Base-by-base conservation (phyloP, 1,140 invertebrate genomes). In the Wasmannia auropunctata region DNA sequence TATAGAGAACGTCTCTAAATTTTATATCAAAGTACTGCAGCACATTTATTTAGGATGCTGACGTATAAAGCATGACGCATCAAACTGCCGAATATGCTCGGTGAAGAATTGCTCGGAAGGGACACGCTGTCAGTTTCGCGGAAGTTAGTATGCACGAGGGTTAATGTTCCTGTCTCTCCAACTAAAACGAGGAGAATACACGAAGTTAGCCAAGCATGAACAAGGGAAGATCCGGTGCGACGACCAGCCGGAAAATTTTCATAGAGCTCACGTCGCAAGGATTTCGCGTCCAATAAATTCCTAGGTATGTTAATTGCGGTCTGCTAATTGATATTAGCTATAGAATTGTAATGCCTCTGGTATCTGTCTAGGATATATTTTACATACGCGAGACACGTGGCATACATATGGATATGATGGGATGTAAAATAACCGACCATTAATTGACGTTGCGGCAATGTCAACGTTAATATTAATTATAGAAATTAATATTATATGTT, bases 161-260 rank as follows among this genome's bases (percentile, higher is more conserved):
- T 72, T 81, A 56, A 56, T 72, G 65, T 37, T 81, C 79, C 49
- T 70, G 67, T 70, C 37, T 40, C 37, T 34, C n/a, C 28, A 46
- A 81, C 37, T 72, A 58, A 37, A 72, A 58, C 28, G 4, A 34
- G n/a, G 19, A 56, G 62, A 37, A 54, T 56, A 69, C 22, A 54
- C 34, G 22, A 16, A 46, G 37, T 83, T 74, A 25, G 19, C 28
- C 79, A 43, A 74, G 67, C 51, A 86, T 86, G 87, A 88, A 88
- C 58, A 28, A 43, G n/a, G n/a, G 37, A 10, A 51, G 49, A 75
- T 65, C 22, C 49, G 51, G 25, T 37, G 25, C n/a, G 16, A 63
- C 60, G 37, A 46, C 19, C 22, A 62, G 11, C 54, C 51, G 34
- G 34, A 70, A 86, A 49, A 76, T 60, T 69, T 72, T 77, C 58